Base-by-base conservation (phyloP, 1,140 invertebrate species). In the Helicoverpa armigera region DNA sequence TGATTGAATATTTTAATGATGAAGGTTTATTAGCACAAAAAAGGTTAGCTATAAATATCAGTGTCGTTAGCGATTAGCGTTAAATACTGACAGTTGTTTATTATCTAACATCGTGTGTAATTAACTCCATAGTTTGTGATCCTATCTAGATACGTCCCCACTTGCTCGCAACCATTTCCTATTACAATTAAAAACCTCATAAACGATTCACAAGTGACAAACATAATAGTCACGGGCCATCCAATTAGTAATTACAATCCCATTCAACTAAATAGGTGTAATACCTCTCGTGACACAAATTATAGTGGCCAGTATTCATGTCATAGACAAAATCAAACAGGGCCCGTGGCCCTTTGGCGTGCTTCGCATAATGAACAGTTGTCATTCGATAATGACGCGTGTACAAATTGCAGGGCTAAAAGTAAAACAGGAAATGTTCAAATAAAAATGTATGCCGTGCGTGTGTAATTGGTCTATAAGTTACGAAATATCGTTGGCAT, bases 371-470 rank as follows among this genome's bases (percentile, higher is more conserved):
- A 74, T 80, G 69, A 80, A 53, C 16, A 50, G 77, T 79, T 80
- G 79, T 74, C 69, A 65, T 23, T 65, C 69, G 51, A 61, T 74
- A 75, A 74, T 53, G 31, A 74, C 56, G 43, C 14, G 72, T 80
- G 58, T 67, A 73, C 79, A 65, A 80, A 80, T 80, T 80, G 70
- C 29, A 74, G 69, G 79, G 58, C 72, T 56, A 69, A 63, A 51
- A 79, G 56, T 72, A 75, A 60, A 72, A 70, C 77, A 72, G 77
- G 67, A 79, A 79, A 69, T 70, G 77, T 79, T 69, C 16, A 16
- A 35, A 53, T 51, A 72, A 72, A 72, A 54, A 72, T 31, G 50
- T 72, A 43, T 72, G 50, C 50, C 50, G 48, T 69, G 65, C 65
- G 48, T 72, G 50, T 72, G 69, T 72, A 72, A 72, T 72, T 72